phyloP scores from a whole-genome alignment of 2,888 invertebrate genomes.

The Amphipyra berbera region DNA sequence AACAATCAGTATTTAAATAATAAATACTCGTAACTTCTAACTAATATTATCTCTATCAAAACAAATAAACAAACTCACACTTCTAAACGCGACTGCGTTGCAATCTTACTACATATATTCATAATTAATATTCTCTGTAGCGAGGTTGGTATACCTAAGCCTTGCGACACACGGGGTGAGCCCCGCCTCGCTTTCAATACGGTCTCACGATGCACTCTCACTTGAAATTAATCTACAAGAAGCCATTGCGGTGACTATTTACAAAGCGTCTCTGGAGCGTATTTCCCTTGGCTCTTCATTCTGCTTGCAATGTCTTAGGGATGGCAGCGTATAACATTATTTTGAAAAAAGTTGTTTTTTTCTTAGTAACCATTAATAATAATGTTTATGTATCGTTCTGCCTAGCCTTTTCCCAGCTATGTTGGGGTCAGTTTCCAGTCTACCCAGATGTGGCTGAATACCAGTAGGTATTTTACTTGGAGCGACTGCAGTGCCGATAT shows the following conservation, averaged over 20 bases:
- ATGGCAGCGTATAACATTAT: slow-evolving; percentile 49
- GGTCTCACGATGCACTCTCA: slow-evolving; percentile 74
- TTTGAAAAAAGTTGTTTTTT: neutral
- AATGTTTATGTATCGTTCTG: too few species aligned
- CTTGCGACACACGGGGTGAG: slow-evolving; percentile 15
- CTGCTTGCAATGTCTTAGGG: slow-evolving; percentile 73
- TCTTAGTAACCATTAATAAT: too few species aligned
- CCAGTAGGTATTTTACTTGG: too few species aligned
- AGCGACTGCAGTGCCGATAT: too few species aligned
- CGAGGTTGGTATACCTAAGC: slow-evolving; percentile 22
- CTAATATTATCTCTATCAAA: slow-evolving; percentile 13
- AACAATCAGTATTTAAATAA: too few species aligned
- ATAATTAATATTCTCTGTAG: slow-evolving; percentile 20
- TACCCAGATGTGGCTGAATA: too few species aligned
- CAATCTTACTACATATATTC: slow-evolving; percentile 3
- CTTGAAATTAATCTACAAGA: slow-evolving; percentile 87
- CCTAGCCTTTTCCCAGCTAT: too few species aligned
- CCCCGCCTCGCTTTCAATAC: slow-evolving; percentile 64
- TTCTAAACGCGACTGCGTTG: slow-evolving; percentile 1
- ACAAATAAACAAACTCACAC: slow-evolving; percentile 14
- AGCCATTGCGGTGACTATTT: slow-evolving; percentile 86
- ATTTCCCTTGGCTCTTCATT: slow-evolving; percentile 78
- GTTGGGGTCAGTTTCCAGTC: too few species aligned
- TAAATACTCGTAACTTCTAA: neutral
- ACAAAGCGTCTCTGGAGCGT: slow-evolving; percentile 78